Percentiles rank a stretch among this genome's conserved stretches.
These are phyloP conservation scores for Chromis chromis DNA, from an alignment of 2,797 vertebrate genomes.

Conservation along the genomic window DNA sequence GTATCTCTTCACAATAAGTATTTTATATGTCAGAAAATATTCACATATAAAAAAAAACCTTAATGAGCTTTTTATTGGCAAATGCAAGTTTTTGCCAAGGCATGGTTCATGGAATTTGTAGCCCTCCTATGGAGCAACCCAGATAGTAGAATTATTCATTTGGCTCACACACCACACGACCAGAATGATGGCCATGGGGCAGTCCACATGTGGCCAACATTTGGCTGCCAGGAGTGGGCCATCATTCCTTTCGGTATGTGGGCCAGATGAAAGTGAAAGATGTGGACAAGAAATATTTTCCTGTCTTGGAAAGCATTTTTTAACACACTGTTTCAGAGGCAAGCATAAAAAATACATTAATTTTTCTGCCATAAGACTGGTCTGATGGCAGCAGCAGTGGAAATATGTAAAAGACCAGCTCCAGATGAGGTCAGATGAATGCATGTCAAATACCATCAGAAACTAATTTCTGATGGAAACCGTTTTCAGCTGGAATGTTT, in stretches of 20 bases:
- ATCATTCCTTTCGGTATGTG: not conserved
- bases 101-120: constrained; percentile 15
- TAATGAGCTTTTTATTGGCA: constrained; percentile 11
- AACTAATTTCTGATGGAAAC: too few species aligned
- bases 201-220: not conserved
- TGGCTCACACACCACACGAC: not conserved
- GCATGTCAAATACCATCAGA: too few species aligned
- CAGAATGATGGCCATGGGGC: not conserved
- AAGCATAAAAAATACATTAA: too few species aligned
- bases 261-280: constrained; percentile 3
- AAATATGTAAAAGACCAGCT: too few species aligned
- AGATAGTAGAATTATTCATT: constrained; percentile 2
- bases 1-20: constrained; percentile 3
- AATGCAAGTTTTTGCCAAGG: not conserved
- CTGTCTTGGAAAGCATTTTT: constrained; percentile 1
- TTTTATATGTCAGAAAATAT: constrained; percentile 1
- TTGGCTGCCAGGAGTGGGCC: not conserved
- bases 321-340: too few species aligned
- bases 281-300: not conserved
- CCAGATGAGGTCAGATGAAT: too few species aligned
- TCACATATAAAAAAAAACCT: not conserved
- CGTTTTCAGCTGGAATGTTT: not conserved
- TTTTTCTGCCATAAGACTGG: too few species aligned
- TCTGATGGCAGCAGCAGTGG: not conserved
- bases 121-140: not conserved